Evolutionary conservation across 2,797 vertebrate genomes (phyloP).

Genomic region (Borostomias antarcticus): DNA sequence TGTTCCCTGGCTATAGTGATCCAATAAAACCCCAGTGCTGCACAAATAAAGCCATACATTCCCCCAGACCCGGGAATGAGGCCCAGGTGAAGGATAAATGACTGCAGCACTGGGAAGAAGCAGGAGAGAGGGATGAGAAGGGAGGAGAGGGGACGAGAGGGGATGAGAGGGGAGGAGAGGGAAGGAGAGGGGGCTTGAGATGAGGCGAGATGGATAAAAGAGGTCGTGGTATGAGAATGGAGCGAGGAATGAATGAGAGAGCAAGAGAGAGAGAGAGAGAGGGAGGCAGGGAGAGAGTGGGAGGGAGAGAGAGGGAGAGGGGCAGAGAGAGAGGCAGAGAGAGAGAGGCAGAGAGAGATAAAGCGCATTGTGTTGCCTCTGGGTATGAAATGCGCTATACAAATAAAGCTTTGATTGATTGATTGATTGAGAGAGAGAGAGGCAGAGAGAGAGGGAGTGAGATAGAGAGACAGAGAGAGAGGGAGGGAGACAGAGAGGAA

Average conservation of each 20-base stretch:
- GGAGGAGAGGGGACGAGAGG: not conserved
- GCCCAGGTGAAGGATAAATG: constrained; percentile 73
- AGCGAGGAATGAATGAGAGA: not conserved
- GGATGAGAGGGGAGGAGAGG: not conserved
- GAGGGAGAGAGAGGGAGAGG: constrained; percentile 9
- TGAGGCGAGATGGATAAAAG: constrained; percentile 58
- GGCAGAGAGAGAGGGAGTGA: too few species aligned
- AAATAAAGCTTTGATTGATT: too few species aligned
- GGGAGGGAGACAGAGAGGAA: constrained; percentile 5
- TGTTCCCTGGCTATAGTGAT: constrained; percentile 79
- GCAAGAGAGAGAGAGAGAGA: constrained; percentile 30
- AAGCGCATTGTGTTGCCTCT: too few species aligned
- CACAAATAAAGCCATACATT: constrained; percentile 81
- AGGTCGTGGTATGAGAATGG: constrained; percentile 55
- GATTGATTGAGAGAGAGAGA: too few species aligned
- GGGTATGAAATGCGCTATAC: too few species aligned
- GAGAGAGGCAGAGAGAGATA: constrained; percentile 65
- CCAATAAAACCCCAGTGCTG: constrained; percentile 73
- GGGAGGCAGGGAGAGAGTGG: constrained; percentile 1
- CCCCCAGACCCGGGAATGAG: constrained; percentile 65
- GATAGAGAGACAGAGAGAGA: too few species aligned
- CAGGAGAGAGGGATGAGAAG: constrained; percentile 54
- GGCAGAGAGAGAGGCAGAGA: constrained; percentile 41
- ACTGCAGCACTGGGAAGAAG: constrained; percentile 70
- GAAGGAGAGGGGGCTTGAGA: constrained; percentile 22